Conservation (phyloP, 2,113 vertebrate genomes). For the Strix uralensis region DNA sequence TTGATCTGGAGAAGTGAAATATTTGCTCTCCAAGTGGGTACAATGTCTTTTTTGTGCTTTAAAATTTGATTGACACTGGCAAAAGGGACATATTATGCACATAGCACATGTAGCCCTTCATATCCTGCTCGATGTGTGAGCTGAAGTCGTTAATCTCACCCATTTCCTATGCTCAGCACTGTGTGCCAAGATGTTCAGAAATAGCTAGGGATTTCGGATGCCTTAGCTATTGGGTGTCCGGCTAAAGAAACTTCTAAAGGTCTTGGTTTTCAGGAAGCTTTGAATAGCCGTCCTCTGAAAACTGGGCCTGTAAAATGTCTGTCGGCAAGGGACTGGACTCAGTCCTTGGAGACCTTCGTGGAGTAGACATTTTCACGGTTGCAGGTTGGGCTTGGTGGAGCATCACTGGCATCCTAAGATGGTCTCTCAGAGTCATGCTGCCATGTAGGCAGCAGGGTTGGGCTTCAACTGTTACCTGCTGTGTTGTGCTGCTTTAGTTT, state of each 20-base stretch:
- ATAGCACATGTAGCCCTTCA: slow-evolving; percentile 18
- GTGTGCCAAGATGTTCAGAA: slow-evolving; percentile 53
- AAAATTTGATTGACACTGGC: slow-evolving; percentile 46
- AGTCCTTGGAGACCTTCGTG: neutral
- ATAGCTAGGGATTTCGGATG: slow-evolving; percentile 31
- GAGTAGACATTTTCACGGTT: neutral
- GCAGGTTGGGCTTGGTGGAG: neutral
- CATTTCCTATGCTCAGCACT: slow-evolving; percentile 37
- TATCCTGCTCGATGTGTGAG: slow-evolving; percentile 17
- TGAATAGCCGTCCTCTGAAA: neutral
- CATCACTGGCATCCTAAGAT: neutral
- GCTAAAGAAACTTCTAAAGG: slow-evolving; percentile 17
- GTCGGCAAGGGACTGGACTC: neutral
- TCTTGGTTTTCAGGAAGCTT: slow-evolving; percentile 42
- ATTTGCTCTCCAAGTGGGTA: neutral
- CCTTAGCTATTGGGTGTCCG: slow-evolving; percentile 33
- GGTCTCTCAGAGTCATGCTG: neutral
- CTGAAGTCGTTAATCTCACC: slow-evolving; percentile 26
- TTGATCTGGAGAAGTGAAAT: neutral
- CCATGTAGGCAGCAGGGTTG: fast-evolving
- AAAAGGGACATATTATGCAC: slow-evolving; percentile 27
- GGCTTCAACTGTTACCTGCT: neutral
- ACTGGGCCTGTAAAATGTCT: neutral
- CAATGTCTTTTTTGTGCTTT: slow-evolving; percentile 27
- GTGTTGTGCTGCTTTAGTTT: neutral